A percentile compares a stretch with the other conserved stretches of the same genome.
Conservation (phyloP, 1,140 invertebrate species). For the Octopus bimaculoides region DNA sequence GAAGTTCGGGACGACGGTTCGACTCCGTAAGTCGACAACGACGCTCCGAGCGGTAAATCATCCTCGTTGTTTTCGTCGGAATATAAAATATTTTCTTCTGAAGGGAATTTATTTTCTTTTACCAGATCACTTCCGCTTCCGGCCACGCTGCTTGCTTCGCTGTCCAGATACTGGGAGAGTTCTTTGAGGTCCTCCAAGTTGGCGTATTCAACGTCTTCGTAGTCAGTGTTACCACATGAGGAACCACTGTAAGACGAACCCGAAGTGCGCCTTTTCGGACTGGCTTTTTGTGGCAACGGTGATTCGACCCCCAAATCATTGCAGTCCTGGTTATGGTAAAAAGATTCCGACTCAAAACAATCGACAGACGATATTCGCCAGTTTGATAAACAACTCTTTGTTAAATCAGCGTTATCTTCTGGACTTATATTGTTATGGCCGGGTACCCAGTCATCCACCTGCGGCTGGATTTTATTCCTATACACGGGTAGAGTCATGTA, state of each 20-base stretch:
- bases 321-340: not conserved
- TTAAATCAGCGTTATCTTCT: not conserved
- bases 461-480: not conserved
- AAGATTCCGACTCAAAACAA: not conserved
- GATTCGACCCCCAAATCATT: not conserved
- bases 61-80: slow-evolving; percentile 10
- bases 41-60: slow-evolving; percentile 23
- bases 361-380: not conserved
- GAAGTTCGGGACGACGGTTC: not conserved
- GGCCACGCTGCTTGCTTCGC: not conserved
- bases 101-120: not conserved
- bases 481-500: slow-evolving; percentile 13
- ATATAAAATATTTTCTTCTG: not conserved
- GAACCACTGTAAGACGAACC: not conserved
- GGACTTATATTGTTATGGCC: not conserved
- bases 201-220: slow-evolving; percentile 11
- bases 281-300: not conserved
- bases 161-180: not conserved
- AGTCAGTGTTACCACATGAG: slow-evolving; percentile 2
- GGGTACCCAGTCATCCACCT: not conserved
- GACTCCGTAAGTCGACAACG: slow-evolving; percentile 14
- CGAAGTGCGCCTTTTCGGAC: not conserved
- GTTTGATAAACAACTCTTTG: not conserved
- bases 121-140: slow-evolving; percentile 8
- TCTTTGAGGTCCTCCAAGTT: not conserved